Base-by-base conservation (phyloP, 2,113 vertebrate species). In the Grammomys dolichurus region DNA sequence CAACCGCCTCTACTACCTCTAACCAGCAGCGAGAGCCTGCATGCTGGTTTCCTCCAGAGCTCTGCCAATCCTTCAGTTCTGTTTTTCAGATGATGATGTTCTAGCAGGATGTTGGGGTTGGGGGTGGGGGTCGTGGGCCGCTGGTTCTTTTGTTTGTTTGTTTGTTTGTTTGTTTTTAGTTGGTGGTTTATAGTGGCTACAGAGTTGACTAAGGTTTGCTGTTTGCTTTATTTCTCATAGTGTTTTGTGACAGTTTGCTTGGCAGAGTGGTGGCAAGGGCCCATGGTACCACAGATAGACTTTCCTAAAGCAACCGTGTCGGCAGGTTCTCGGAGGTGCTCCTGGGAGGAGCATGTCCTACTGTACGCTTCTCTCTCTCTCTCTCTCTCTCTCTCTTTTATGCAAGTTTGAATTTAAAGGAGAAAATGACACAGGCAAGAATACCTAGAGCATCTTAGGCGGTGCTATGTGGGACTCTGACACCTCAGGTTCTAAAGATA, bases 1-100 rank as follows among this genome's bases (percentile, higher is more conserved):
- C 17, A 98, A 99, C 92, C 98, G 98, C n/a, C 99, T 99, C 0
- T 99, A 99, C 96, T 99, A 99, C 96, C 98, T 99, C 46, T 99
- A 95, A 98, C 92, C 54, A 67, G 67, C 63, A n/a, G 13, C 22
- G 0, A 40, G 22, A 9, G 9, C 40, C 7, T 26, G 43, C 7
- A 2, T n/a, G 28, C 67, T 24, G 7, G 56, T 40, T 22, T 33
- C 43, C 75, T 40, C 24, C 3, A 0, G 40, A 81, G 36, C 67
- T 51, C 77, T 28, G 63, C 9, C 31, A 19, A 4, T 7, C 56
- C 56, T n/a, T 48, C 58, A 73, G 72, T 72, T 63, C 77, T 56
- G 3, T 17, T 48, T 76, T 87, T 43, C 92, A 13, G 67, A 46
- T 33, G 14, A 14, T 36, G 3, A 9, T 67, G 87, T 92, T 72